phyloP scores from a whole-genome alignment of 1,140 invertebrate genomes.

The Drosophila pandora region DNA sequence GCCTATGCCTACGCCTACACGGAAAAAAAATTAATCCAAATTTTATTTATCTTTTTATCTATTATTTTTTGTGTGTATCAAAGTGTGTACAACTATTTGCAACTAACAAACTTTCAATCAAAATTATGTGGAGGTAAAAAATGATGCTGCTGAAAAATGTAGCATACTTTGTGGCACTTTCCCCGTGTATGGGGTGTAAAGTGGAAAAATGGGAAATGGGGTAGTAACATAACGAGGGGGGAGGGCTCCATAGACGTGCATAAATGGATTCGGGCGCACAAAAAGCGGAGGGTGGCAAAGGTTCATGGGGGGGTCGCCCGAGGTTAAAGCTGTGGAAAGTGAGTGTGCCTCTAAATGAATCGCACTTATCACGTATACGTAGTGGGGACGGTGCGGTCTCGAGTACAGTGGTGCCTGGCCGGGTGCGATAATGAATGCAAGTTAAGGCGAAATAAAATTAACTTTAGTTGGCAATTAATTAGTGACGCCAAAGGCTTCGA shows the following conservation, averaged over 20 bases:
- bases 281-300: slow-evolving; percentile 4
- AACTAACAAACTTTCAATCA: not conserved
- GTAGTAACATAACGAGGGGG: not conserved
- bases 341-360: slow-evolving; percentile 65
- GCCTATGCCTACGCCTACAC: slow-evolving; percentile 25
- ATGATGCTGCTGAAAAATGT: not conserved
- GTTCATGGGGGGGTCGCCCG: not conserved
- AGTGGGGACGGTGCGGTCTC: slow-evolving; percentile 22
- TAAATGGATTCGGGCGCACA: slow-evolving; percentile 52
- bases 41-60: no score
- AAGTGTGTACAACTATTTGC: no score
- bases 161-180: not conserved
- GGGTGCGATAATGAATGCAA: slow-evolving; percentile 26
- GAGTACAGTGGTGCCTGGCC: slow-evolving; percentile 46
- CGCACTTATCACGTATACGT: slow-evolving; percentile 57
- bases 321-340: slow-evolving; percentile 35
- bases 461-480: slow-evolving; percentile 51
- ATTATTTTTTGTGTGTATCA: no score
- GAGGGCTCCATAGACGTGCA: slow-evolving; percentile 38
- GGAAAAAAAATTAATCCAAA: not conserved
- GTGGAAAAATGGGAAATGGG: slow-evolving; percentile 1
- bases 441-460: slow-evolving; percentile 38
- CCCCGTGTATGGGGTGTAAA: not conserved
- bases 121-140: not conserved
- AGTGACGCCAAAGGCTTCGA: slow-evolving; percentile 32